Evolutionary conservation across 2,888 invertebrate genomes (phyloP).

Genomic region (Oscheius sp.): DNA sequence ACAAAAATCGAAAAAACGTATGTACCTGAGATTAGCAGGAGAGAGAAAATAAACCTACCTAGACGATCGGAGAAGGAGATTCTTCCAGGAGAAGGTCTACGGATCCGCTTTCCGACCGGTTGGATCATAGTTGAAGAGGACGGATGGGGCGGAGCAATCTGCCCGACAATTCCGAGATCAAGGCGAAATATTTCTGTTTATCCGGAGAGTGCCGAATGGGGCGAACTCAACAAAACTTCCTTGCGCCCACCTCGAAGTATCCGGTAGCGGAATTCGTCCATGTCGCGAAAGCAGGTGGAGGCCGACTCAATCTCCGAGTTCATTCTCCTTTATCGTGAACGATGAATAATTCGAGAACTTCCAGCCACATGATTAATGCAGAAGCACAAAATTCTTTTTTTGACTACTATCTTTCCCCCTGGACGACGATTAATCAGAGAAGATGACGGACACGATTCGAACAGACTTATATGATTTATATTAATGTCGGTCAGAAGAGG

Average conservation of each 20-base stretch:
- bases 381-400: not conserved
- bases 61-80: slow-evolving; percentile 51
- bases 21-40: too few species aligned
- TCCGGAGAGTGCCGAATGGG: not conserved
- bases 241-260: not conserved
- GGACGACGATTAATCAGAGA: not conserved
- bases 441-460: too few species aligned
- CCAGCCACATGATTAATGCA: slow-evolving; percentile 7
- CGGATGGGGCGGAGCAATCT: not conserved
- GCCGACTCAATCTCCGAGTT: not conserved
- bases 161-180: not conserved
- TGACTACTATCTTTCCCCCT: not conserved
- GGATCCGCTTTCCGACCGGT: slow-evolving; percentile 35
- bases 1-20: too few species aligned
- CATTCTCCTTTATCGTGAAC: too few species aligned
- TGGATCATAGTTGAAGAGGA: not conserved
- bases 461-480: slow-evolving; percentile 19
- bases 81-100: slow-evolving; percentile 44
- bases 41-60: slow-evolving; percentile 31
- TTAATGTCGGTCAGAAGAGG: slow-evolving; percentile 3
- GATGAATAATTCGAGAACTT: slow-evolving; percentile 10
- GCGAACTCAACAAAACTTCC: not conserved
- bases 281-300: not conserved
- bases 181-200: not conserved
- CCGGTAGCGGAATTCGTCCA: not conserved